Percentiles rank a stretch among this genome's conserved stretches.
Evolutionary conservation across 2,113 vertebrate species (phyloP).

Genomic region (Gallinago undulata): DNA sequence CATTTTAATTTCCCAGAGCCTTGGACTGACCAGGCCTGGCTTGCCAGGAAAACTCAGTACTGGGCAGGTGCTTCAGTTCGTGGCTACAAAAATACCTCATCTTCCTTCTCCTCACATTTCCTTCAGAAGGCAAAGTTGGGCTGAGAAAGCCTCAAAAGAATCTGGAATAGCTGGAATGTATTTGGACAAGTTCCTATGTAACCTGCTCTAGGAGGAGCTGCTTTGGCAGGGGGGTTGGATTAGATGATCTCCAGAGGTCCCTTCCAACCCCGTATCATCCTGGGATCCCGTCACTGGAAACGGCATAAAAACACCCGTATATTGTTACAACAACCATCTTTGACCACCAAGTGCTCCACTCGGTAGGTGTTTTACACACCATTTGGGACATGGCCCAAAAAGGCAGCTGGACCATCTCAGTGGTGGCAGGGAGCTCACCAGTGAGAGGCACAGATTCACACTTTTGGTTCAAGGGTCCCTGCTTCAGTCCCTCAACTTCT

Average conservation of each 20-base stretch:
- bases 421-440: not conserved
- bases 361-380: fast-evolving
- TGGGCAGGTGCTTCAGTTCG: not conserved
- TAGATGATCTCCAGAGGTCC: too few relatives aligned
- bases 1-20: slow-evolving; percentile 18
- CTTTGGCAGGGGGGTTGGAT: too few relatives aligned
- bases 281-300: not conserved
- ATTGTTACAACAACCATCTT: not conserved
- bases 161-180: not conserved
- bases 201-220: too few relatives aligned
- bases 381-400: not conserved
- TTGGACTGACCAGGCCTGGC: not conserved
- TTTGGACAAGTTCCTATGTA: too few relatives aligned
- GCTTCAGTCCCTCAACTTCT: not conserved
- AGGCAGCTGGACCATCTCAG: not conserved
- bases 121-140: not conserved
- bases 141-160: not conserved
- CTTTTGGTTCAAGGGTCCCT: not conserved
- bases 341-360: not conserved
- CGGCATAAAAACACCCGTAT: not conserved
- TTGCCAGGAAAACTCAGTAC: slow-evolving; percentile 11
- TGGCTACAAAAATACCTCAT: not conserved
- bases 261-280: too few relatives aligned
- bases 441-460: fast-evolving
- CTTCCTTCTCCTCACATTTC: not conserved